Base-by-base conservation (phyloP, 1,140 invertebrate species). In the Hypsibius dujardini region DNA sequence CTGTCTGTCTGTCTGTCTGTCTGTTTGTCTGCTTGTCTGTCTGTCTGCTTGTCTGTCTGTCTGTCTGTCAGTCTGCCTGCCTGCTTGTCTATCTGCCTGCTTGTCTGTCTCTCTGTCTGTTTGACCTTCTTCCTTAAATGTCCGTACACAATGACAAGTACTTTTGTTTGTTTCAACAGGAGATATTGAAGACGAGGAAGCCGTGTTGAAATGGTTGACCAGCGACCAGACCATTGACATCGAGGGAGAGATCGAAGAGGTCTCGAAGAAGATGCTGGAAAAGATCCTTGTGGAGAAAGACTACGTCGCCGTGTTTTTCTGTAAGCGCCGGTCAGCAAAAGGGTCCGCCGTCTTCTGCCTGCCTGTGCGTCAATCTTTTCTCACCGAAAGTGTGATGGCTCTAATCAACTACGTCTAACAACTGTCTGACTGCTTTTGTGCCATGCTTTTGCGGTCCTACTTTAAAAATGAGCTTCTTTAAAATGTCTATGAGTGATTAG, bases 161-260 rank as follows among this genome's bases (percentile, higher is more conserved):
- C 14, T 73, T 56, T 56, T 56, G 50, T 56, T 7, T 56, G 7
- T 56, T 56, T 56, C 7, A 56, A 56, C 72, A 83, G 82, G 91
- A n/a, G 90, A 93, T 78, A 78, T 93, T 47, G 85, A 85, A 62
- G 89, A 93, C 78, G 88, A 90, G 69, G 89, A 91, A 67, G 88
- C 86, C 77, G 85, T 94, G 46, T 80, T 92, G 0, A 84, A 86
- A 72, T 95, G 91, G 91, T 79, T 95, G 14, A 94, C 91, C 7
- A 92, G 90, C 14, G 90, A 93, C 78, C 91, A 95, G 79, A 89
- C 92, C 45, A 93, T 95, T 81, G 90, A 94, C 81, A 88, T 94
- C 47, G 92, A 92, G 82, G 92, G 93, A 78, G 91, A 95, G 84
- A 95, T 95, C 76, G 92, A 94, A 79, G 90, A 94, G 79, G 90